These are phyloP conservation scores for Aleiodes sp. DNA, from an alignment of 1,140 invertebrate genomes.

Conservation along the genomic window DNA sequence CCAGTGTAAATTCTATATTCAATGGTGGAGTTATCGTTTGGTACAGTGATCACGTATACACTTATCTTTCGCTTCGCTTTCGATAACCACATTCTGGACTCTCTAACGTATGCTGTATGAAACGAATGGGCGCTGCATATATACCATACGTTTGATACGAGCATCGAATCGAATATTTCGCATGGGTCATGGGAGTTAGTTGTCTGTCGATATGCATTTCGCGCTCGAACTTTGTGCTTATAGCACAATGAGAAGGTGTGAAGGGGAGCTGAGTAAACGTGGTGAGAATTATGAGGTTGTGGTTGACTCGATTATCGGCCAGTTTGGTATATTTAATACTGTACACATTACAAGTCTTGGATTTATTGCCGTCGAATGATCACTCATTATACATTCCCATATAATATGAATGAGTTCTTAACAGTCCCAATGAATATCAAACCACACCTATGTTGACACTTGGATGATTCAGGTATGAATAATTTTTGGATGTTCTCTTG, in stretches of 20 bases:
- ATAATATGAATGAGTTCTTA: too few species aligned
- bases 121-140: constrained; percentile 12
- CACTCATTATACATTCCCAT: not conserved
- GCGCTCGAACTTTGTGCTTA: not conserved
- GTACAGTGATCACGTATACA: constrained; percentile 36
- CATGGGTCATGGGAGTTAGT: constrained; percentile 7
- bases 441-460: not conserved
- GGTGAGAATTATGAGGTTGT: constrained; percentile 32
- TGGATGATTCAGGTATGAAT: not conserved
- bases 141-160: constrained; percentile 22
- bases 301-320: constrained; percentile 12
- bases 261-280: constrained; percentile 27
- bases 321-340: not conserved
- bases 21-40: not conserved
- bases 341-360: not conserved
- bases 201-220: not conserved
- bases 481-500: not conserved
- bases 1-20: not conserved
- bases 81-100: constrained; percentile 34
- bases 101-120: constrained; percentile 28
- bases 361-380: constrained; percentile 4
- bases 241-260: too few species aligned
- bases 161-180: constrained; percentile 36
- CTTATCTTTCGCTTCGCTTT: constrained; percentile 36
- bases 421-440: not conserved